Evolutionary conservation across 2,797 vertebrate species (phyloP).

Genomic region (Falco cherrug): DNA sequence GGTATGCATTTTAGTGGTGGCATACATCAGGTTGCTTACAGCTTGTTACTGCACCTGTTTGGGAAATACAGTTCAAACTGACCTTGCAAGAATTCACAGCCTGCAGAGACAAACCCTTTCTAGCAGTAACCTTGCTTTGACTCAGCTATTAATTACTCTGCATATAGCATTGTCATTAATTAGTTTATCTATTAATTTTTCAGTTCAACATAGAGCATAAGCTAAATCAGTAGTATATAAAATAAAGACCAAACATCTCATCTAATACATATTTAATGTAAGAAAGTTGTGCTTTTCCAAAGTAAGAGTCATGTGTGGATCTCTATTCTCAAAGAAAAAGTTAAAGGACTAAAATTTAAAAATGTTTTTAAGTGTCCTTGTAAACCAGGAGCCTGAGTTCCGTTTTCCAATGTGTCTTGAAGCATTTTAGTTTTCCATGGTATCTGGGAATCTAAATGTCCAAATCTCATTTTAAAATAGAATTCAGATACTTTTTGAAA

Average conservation of each 20-base stretch:
- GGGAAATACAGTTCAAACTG: background rate
- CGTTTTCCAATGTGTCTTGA: background rate
- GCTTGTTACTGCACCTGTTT: background rate
- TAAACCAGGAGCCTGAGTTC: background rate
- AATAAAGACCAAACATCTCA: background rate
- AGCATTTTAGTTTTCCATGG: background rate
- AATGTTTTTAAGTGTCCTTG: background rate
- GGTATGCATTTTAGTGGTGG: background rate
- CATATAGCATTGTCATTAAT: background rate
- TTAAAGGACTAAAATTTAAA: background rate
- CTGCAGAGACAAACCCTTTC: background rate
- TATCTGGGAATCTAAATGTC: background rate
- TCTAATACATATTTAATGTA: background rate
- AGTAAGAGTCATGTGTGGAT: background rate
- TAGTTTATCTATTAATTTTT: background rate
- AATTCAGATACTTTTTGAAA: background rate
- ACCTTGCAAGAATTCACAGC: background rate
- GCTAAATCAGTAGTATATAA: background rate
- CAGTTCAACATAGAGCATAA: background rate
- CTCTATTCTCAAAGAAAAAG: background rate
- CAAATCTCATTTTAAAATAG: background rate
- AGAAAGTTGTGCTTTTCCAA: background rate
- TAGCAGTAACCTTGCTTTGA: background rate
- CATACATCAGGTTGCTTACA: background rate
- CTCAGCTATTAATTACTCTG: background rate